phyloP scores from a whole-genome alignment of 1,140 invertebrate genomes.

The Ceratitis capitata region DNA sequence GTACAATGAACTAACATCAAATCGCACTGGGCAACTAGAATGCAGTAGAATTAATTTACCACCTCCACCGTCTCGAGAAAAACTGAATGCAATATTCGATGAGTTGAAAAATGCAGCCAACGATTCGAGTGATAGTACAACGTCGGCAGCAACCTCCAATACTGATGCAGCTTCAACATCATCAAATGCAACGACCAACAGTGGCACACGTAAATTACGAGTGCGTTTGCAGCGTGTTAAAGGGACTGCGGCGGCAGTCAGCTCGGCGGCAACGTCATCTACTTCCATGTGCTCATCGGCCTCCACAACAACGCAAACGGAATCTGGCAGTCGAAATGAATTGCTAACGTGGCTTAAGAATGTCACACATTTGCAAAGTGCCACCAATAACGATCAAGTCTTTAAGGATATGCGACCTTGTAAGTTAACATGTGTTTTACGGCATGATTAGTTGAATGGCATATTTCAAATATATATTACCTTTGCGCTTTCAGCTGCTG shows the following conservation, averaged over 20 bases:
- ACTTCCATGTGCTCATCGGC: not conserved
- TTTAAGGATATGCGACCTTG: conserved; percentile 42
- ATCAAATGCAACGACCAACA: not conserved
- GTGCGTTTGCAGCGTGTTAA: conserved; percentile 18
- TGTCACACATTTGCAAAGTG: not conserved
- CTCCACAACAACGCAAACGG: not conserved
- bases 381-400: not conserved
- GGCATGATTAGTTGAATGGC: not conserved
- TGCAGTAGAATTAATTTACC: conserved; percentile 1
- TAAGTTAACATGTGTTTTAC: conserved; percentile 20
- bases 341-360: conserved; percentile 39
- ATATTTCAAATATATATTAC: not conserved
- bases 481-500: conserved; percentile 41
- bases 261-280: not conserved
- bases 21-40: not conserved
- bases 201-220: not conserved
- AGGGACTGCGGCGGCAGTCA: too few relatives aligned
- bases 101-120: conserved; percentile 29
- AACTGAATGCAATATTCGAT: conserved; percentile 41
- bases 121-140: not conserved
- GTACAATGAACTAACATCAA: not conserved
- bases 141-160: not conserved
- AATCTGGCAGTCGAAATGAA: not conserved
- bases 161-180: not conserved
- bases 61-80: conserved; percentile 1